A percentile compares a stretch with the other conserved stretches of the same genome.
Conservation (phyloP, 2,888 invertebrate species). For the Mythimna albipuncta region DNA sequence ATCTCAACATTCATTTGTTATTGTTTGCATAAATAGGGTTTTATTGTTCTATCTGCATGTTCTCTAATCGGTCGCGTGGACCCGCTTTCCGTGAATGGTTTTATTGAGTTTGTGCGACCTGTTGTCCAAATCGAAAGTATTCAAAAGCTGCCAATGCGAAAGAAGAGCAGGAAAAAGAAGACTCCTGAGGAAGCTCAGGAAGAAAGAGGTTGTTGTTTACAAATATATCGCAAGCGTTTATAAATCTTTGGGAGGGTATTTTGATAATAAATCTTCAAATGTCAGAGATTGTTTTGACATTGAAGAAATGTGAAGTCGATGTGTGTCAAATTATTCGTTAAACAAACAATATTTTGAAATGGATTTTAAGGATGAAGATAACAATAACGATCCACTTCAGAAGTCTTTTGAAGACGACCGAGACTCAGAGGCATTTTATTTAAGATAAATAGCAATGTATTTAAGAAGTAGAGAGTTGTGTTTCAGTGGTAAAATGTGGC, state of each 20-base stretch:
- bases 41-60: conserved; percentile 55
- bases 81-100: conserved; percentile 77
- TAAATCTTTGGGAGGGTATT: conserved; percentile 62
- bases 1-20: conserved; percentile 69
- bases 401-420: conserved; percentile 49
- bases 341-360: conserved; percentile 53
- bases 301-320: conserved; percentile 48
- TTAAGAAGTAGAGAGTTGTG: conserved; percentile 9
- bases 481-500: conserved; percentile 40
- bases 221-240: conserved; percentile 27
- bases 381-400: conserved; percentile 49
- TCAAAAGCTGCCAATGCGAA: conserved; percentile 89
- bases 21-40: conserved; percentile 65
- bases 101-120: conserved; percentile 83
- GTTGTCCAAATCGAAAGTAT: conserved; percentile 85
- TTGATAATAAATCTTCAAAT: conserved; percentile 37
- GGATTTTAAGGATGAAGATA: conserved; percentile 52
- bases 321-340: conserved; percentile 36
- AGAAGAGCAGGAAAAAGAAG: conserved; percentile 89
- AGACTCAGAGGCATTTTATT: conserved; percentile 39
- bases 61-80: conserved; percentile 24
- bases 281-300: conserved; percentile 43
- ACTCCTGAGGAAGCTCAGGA: conserved; percentile 79
- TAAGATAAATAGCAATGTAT: conserved; percentile 26
- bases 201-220: conserved; percentile 74